Evolutionary conservation across 2,888 invertebrate genomes (phyloP), one percentile per base, ranked within the genome.

Genomic region (Pandemis heparana): DNA sequence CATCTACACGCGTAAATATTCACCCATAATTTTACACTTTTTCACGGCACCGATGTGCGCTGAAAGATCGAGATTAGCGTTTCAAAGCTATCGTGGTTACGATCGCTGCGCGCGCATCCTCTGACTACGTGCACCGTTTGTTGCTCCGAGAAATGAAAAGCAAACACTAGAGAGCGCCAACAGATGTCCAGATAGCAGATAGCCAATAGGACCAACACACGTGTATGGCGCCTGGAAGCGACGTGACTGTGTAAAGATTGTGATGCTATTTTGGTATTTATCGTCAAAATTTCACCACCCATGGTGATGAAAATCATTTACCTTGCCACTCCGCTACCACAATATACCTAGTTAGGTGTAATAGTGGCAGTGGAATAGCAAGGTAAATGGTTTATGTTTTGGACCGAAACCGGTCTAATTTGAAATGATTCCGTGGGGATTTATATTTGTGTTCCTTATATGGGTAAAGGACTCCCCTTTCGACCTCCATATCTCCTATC

Each of bases 101-200:
- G 89, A 94, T 94, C 93, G 84, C 83, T 88, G 89, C 92, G 90
- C 91, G 90, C 91, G 90, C 91, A 89, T 79, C 83, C 81, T 81
- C 86, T 81, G 81, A 82, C 85, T 81, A 64, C 53, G 53, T 53
- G 18, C 67, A 79, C 77, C 89, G 91, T 89, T 89, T 91, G 91
- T 91, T 88, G 91, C 90, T 89, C 81, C 85, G 86, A 91, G 92
- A 92, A 90, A 94, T 94, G 94, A 93, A 94, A 94, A 87, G 92
- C 85, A 93, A 94, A 94, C 94, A 94, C 85, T 85, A 87, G 83
- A 86, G 83, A 85, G 87, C 86, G 88, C 90, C 85, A 89, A 88
- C 92, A 92, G 91, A 93, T 92, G 93, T 92, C 92, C 94, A 92
- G 93, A 92, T 94, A 93, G 91, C 94, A 92, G 93, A 92, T 94